phyloP scores from a whole-genome alignment of 2,888 invertebrate species.

The Heliconius hortense region DNA sequence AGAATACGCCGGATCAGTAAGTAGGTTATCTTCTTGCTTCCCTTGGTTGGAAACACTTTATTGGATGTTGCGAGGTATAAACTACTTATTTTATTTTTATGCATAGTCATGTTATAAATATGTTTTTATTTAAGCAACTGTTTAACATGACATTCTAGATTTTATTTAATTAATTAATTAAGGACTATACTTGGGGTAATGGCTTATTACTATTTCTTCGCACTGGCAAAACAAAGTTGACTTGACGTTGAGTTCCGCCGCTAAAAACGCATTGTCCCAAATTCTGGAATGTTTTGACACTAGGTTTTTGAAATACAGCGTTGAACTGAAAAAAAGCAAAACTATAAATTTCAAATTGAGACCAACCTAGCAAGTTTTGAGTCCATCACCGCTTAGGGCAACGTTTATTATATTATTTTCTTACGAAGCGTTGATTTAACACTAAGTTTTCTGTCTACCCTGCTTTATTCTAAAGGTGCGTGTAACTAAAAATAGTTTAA shows the following conservation, averaged over 20 bases:
- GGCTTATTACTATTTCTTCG: background rate
- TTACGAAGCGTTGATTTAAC: too few relatives aligned
- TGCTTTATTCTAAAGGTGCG: background rate
- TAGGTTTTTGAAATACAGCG: too few relatives aligned
- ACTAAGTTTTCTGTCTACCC: background rate
- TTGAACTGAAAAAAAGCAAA: too few relatives aligned
- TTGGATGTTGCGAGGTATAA: conserved; percentile 66
- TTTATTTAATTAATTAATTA: background rate
- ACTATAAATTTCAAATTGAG: too few relatives aligned
- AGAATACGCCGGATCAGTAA: conserved; percentile 81
- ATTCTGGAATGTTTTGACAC: too few relatives aligned
- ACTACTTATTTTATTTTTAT: conserved; percentile 48
- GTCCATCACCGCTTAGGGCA: too few relatives aligned
- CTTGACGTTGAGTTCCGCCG: too few relatives aligned
- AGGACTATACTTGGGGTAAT: too few relatives aligned
- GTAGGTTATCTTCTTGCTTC: conserved; percentile 80
- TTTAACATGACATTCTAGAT: background rate
- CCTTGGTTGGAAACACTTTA: conserved; percentile 76
- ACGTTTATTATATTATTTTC: too few relatives aligned
- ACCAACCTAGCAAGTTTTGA: too few relatives aligned
- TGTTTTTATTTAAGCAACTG: conserved; percentile 17
- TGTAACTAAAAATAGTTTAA: background rate
- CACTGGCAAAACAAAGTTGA: background rate
- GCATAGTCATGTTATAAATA: conserved; percentile 46
- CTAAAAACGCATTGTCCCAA: too few relatives aligned